Base-by-base conservation (phyloP, 2,797 vertebrate genomes). In the Eulemur rubriventer region DNA sequence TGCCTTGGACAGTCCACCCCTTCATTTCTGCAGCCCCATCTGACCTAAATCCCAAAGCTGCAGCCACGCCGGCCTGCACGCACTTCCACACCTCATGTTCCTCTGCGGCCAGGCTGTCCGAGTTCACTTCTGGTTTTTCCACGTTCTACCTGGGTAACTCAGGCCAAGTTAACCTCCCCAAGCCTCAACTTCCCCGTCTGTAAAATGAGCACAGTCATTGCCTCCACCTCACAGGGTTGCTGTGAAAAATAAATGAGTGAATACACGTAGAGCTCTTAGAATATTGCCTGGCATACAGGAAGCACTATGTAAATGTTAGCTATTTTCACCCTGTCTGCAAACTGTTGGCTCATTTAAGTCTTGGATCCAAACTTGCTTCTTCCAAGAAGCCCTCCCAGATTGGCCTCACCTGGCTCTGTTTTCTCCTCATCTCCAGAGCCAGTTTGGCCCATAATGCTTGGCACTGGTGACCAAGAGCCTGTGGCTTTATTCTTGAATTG, bases 151-250 rank as follows among this genome's bases (percentile, higher is more conserved):
- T 81, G 73, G n/a, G 46, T 33, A 28, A 63, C 57, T 57, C 11
- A 41, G 43, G 55, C 59, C 75, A 65, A 73, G 55, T 30, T 11
- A 55, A 92, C n/a, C 41, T 67, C 67, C 76, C 75, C 0, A 17
- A 72, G 63, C 43, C 93, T 97, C 83, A n/a, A 67, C 78, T 87
- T 96, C 87, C 41, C 43, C 55, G 6, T 67, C 70, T 65, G 57
- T 91, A 86, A 94, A 86, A 83, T 55, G 79, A 85, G 17, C 41
- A 26, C 33, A 86, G 63, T 22, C 69, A 95, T 16, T 63, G 55
- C 41, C 24, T 83, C 91, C 83, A 6, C 6, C 33, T 70, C 57
- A 8, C 18, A 50, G 28, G 3, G 10, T 52, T 79, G 0, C 35
- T 50, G 55, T 43, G 57, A 57, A 84, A 46, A 80, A 52, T 48